phyloP scores from a whole-genome alignment of 2,797 vertebrate genomes.

The Dendrocincla fuliginosa region DNA sequence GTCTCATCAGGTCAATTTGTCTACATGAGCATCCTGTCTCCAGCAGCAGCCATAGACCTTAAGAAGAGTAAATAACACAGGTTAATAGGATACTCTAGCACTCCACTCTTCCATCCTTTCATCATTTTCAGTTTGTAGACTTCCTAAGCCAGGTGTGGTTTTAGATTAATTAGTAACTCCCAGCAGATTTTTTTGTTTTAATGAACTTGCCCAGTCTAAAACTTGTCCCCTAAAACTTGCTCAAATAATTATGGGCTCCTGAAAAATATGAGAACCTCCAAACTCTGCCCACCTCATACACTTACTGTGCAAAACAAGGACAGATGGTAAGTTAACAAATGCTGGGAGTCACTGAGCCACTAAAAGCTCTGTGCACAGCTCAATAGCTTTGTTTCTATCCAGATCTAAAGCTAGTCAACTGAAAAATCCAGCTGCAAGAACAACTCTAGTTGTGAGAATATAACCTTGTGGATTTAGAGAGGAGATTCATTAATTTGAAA shows the following conservation, averaged over 20 bases:
- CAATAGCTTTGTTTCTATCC: neutral
- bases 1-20: neutral
- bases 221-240: neutral
- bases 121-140: neutral
- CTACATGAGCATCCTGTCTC: neutral
- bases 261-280: neutral
- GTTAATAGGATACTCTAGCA: neutral
- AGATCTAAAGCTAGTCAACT: neutral
- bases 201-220: neutral
- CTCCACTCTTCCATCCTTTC: neutral
- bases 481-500: neutral
- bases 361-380: neutral
- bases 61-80: neutral
- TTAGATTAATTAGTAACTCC: neutral
- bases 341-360: neutral
- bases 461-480: neutral
- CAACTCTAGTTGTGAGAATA: neutral
- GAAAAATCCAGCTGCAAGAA: neutral
- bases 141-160: neutral
- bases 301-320: neutral
- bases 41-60: neutral
- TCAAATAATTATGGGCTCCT: neutral
- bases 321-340: neutral
- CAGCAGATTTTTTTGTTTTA: neutral
- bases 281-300: neutral